Evolutionary conservation across 2,113 vertebrate species (phyloP), one percentile per base, ranked within the genome.

Genomic region (Grantiella picta): DNA sequence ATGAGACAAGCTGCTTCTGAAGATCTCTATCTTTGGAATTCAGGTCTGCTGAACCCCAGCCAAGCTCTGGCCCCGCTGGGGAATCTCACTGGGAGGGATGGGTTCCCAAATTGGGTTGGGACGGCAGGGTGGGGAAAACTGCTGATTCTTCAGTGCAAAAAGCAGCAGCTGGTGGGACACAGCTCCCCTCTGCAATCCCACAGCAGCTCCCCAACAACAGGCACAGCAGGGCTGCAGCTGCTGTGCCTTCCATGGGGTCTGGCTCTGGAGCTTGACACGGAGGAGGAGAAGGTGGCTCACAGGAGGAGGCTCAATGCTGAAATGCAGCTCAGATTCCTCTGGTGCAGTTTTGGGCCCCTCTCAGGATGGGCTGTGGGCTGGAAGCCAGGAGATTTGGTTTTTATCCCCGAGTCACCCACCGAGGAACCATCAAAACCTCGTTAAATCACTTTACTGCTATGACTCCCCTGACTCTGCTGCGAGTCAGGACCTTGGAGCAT

Each of bases 401-500:
- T 89, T 76, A 92, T 82, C 57, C 61, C 28, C 0, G 0, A 57
- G 53, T 82, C 86, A 86, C 65, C 47, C 69, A 82, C 81, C 0
- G 7, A 89, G 85, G 84, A 91, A 33, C 56, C 60, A 85, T 82
- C 65, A 79, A 95, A 94, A 89, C 45, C 36, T 82, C 2, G 0
- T 87, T 91, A 94, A 89, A 86, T 82, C 84, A 61, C 45, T 94
- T 95, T 29, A 77, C 36, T 88, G 83, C 82, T 90, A 29, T 21
- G 72, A 80, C 59, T 87, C 84, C 90, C 94, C 64, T 36, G 90
- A n/a, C 75, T 80, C 56, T 72, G 72, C 82, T 71, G 23, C 60
- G 50, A 91, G 92, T 72, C 72, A 89, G 82, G 91, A 78, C 89
- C 92, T 93, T 17, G 52, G 79, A 70, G 86, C 3, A 0, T 49